phyloP scores from a whole-genome alignment of 2,888 invertebrate species.

The Metacarcinus magister region DNA sequence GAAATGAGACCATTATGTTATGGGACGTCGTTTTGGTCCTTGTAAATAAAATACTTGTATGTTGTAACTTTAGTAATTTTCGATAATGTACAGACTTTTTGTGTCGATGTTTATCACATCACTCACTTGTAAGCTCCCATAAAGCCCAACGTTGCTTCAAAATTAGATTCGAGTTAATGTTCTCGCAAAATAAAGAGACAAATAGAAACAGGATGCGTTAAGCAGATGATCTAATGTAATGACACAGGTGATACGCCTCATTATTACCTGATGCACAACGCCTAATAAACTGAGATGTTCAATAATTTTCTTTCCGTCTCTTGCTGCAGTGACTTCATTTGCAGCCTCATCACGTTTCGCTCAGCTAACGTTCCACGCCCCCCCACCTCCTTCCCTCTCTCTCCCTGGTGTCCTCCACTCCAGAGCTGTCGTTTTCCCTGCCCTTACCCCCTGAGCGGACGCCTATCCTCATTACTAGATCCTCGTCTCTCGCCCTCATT shows the following conservation, averaged over 20 bases:
- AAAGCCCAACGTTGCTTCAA: not conserved
- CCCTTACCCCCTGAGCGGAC: not conserved
- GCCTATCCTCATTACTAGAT: not conserved
- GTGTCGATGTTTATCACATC: not conserved
- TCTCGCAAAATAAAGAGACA: not conserved
- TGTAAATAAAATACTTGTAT: conserved; percentile 44
- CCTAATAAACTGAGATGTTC: not conserved
- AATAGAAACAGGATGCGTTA: not conserved
- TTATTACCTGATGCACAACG: not conserved
- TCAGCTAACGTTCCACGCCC: not conserved
- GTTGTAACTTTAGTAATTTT: not conserved
- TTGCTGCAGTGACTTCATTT: not conserved
- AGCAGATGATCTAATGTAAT: not conserved
- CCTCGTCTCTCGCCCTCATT: not conserved
- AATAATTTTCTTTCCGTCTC: not conserved
- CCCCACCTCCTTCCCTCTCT: not conserved
- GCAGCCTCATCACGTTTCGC: not conserved
- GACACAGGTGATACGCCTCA: not conserved
- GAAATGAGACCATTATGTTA: conserved; percentile 41
- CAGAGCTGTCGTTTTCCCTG: not conserved
- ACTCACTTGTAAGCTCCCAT: not conserved
- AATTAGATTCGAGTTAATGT: not conserved
- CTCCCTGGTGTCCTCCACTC: not conserved
- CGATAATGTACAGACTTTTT: not conserved
- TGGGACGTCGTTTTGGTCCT: not conserved